These are phyloP conservation scores for Drosophila lacertosa DNA, from an alignment of 1,140 invertebrate genomes.

Conservation along the genomic window DNA sequence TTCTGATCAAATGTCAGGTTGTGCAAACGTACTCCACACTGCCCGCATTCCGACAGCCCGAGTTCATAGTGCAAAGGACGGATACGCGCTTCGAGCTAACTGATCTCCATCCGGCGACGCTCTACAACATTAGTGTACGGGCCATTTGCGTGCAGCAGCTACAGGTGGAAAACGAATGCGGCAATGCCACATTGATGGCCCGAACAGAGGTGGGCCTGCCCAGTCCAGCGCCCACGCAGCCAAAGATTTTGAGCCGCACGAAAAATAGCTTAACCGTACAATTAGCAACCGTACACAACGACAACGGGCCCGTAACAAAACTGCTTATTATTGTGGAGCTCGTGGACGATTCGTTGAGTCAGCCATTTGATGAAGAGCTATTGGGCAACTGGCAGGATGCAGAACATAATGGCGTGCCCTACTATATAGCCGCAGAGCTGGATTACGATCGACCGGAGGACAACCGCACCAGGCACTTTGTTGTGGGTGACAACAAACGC, in stretches of 20 bases:
- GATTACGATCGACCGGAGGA: slow-evolving; percentile 70
- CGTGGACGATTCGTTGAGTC: slow-evolving; percentile 87
- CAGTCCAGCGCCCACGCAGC: slow-evolving; percentile 86
- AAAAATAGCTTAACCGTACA: slow-evolving; percentile 87
- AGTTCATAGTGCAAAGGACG: slow-evolving; percentile 85
- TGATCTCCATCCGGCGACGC: slow-evolving; percentile 89
- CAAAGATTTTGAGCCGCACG: slow-evolving; percentile 86
- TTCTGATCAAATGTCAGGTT: slow-evolving; percentile 84
- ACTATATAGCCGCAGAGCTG: slow-evolving; percentile 93
- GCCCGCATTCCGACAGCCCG: slow-evolving; percentile 60
- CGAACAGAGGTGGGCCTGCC: slow-evolving; percentile 90
- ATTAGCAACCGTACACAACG: slow-evolving; percentile 87
- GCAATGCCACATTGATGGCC: slow-evolving; percentile 84
- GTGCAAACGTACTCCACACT: slow-evolving; percentile 84
- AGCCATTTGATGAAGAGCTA: slow-evolving; percentile 85
- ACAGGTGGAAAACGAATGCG: slow-evolving; percentile 84
- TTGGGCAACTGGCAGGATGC: slow-evolving; percentile 87
- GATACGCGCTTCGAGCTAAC: slow-evolving; percentile 85
- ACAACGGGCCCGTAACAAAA: slow-evolving; percentile 89
- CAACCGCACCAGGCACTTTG: slow-evolving; percentile 86
- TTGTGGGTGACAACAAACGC: slow-evolving; percentile 89
- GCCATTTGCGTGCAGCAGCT: slow-evolving; percentile 86
- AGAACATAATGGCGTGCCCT: slow-evolving; percentile 86
- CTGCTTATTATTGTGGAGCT: slow-evolving; percentile 88
- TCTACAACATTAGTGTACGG: slow-evolving; percentile 88